Base-by-base conservation (phyloP, 1,140 invertebrate genomes). In the Zaprionus tsacasi region DNA sequence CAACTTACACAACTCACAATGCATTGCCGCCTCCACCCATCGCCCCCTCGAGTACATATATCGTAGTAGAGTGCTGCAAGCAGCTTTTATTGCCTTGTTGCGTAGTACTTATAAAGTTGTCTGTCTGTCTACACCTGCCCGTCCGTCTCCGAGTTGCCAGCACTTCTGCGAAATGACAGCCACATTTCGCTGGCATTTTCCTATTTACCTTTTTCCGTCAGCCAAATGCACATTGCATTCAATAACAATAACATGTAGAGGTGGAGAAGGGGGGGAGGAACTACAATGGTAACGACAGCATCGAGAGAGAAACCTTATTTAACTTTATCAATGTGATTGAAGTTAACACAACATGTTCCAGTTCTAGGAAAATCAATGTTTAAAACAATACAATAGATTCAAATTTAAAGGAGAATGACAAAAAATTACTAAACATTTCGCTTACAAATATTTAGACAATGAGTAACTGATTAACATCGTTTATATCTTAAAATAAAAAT, bases 191-290 rank as follows among this genome's bases (percentile, higher is more conserved):
- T 30, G 54, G n/a, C 30, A 50, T 65, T 56, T 65, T 59, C 69
- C 69, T 60, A 71, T 65, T 71, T 48, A 71, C 54, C 63, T 71
- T 43, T 21, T 21, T 57, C 25, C 58, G 54, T 66, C 70, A 66
- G 63, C 33, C 54, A 65, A 57, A 50, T 65, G 69, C 61, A 65
- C 57, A 50, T 50, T 61, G 58, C 35, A 61, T 63, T 63, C 35
- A 36, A 63, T 63, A 63, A 59, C 48, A 59, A 30, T 15, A 54
- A 11, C 3, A 50, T 11, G 1, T 13, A 40, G 33, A 35, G 30
- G 7, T 5, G 8, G 45, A 69, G 48, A 21, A 43, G 2, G 40
- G n/a, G 8, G 5, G 6, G 38, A 40, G 6, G 13, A 15, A 45
- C 21, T 2, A 21, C 6, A 15, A 8, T 7, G 13, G 12, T 25